Evolutionary conservation across 2,888 invertebrate genomes (phyloP).

Genomic region (Allophyes oxyacanthae): DNA sequence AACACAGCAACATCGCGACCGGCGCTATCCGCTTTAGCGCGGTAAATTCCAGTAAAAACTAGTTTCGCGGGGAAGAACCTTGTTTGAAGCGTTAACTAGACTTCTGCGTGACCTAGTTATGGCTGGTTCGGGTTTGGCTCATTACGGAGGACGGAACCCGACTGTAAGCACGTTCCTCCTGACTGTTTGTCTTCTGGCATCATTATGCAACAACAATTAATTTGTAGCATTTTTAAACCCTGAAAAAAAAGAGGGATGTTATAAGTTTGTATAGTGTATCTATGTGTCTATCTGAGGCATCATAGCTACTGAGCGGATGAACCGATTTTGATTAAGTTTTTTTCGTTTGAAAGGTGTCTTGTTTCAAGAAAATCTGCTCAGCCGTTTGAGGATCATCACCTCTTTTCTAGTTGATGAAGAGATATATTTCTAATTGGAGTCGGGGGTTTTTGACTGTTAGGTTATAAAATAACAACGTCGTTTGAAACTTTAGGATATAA

Average conservation of each 20-base stretch:
- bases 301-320: no score
- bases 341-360: no score
- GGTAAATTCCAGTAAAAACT: conserved; percentile 55
- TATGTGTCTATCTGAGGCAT: no score
- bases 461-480: no score
- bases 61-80: conserved; percentile 49
- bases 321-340: no score
- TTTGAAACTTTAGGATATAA: no score
- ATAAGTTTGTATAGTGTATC: no score
- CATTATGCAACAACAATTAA: conserved; percentile 61
- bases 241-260: no score
- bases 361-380: no score
- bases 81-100: conserved; percentile 60
- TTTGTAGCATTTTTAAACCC: conserved; percentile 49
- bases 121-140: conserved; percentile 62
- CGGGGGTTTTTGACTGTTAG: no score
- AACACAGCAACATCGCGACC: conserved; percentile 9
- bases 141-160: conserved; percentile 57
- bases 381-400: no score
- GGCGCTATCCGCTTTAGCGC: conserved; percentile 30
- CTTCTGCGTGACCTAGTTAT: conserved; percentile 64
- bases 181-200: conserved; percentile 58
- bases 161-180: conserved; percentile 62
- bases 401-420: not conserved
- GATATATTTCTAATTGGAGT: no score